Percentiles rank a stretch among this genome's conserved stretches.
phyloP scores from a whole-genome alignment of 2,113 vertebrate species.

The Galeopterus variegatus region DNA sequence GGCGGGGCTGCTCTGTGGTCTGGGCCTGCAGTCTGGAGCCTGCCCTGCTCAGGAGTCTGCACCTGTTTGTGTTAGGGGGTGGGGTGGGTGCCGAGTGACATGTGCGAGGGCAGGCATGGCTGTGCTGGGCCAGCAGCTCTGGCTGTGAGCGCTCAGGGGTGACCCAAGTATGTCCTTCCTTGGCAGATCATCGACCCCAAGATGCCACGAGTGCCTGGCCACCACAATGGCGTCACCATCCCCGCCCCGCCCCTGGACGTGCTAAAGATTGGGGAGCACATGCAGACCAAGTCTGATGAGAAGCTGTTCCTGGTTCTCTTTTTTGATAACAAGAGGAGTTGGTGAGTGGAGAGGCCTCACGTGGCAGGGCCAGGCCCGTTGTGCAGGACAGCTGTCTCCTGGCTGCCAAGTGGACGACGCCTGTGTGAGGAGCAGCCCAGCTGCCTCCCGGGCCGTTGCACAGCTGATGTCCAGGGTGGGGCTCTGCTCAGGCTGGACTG shows the following conservation, averaged over 20 bases:
- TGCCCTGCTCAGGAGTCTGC: too few species aligned
- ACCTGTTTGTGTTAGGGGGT: background rate
- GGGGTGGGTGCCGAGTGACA: too few species aligned
- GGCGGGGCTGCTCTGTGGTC: too few species aligned
- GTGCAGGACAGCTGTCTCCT: too few species aligned
- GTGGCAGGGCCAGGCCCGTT: background rate
- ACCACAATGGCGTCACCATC: constrained; percentile 98
- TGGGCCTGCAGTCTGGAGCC: background rate
- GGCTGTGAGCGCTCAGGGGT: accelerated
- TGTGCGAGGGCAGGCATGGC: too few species aligned
- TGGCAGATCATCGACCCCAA: constrained; percentile 97
- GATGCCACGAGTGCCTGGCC: constrained; percentile 97
- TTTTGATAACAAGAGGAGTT: constrained; percentile 99
- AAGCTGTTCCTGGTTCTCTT: constrained; percentile 98
- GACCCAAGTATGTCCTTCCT: background rate
- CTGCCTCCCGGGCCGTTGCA: background rate
- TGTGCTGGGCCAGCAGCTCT: too few species aligned
- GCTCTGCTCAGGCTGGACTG: too few species aligned
- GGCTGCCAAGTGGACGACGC: too few species aligned
- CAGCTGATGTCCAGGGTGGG: background rate
- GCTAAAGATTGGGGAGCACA: constrained; percentile 97
- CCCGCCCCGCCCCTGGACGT: constrained; percentile 97
- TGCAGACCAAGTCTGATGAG: constrained; percentile 98
- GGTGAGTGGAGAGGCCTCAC: constrained; percentile 90
- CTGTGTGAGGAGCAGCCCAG: background rate